Percentiles rank a stretch among this genome's conserved stretches.
These are phyloP conservation scores for Apteryx mantelli DNA, from an alignment of 2,113 vertebrate species.

Conservation along the genomic window DNA sequence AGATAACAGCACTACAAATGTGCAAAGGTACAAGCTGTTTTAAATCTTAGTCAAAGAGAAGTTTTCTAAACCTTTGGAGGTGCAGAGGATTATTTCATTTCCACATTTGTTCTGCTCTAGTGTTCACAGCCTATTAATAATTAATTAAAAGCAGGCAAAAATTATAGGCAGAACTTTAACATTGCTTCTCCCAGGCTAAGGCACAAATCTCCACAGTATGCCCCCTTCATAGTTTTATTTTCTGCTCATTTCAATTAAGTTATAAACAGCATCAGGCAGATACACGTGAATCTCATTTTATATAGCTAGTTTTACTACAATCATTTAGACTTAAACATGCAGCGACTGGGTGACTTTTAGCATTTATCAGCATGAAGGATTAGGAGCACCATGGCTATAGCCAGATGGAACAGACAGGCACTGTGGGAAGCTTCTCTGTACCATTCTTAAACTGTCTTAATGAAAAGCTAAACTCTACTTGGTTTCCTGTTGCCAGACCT, in stretches of 20 bases:
- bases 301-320: background rate
- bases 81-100: background rate
- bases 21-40: background rate
- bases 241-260: background rate
- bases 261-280: background rate
- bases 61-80: background rate
- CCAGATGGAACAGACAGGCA: background rate
- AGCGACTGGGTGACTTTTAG: background rate
- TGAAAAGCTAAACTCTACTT: background rate
- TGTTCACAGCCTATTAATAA: background rate
- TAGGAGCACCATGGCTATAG: background rate
- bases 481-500: background rate
- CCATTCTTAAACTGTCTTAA: background rate
- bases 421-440: background rate
- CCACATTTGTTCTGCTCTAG: background rate
- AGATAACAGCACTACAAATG: background rate
- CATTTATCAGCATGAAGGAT: slow-evolving; percentile 14
- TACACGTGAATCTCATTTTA: background rate
- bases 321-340: background rate
- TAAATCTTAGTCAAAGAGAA: background rate
- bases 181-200: background rate
- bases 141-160: background rate
- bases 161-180: background rate
- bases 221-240: background rate
- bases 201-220: background rate